Conservation (phyloP, 2,113 vertebrate genomes). For the Phyllostomus discolor region DNA sequence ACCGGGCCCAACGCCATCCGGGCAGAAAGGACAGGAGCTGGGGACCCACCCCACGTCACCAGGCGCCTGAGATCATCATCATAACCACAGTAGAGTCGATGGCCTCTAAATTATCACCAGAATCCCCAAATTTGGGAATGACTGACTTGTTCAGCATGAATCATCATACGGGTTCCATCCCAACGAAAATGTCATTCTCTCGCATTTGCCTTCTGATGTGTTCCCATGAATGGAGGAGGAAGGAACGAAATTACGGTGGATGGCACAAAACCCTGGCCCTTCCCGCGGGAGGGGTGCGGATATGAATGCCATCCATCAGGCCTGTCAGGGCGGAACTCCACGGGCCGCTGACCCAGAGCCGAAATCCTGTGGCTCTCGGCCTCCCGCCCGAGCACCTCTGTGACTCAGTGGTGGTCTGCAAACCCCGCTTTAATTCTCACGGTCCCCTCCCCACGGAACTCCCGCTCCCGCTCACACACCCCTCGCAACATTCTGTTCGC, state of each 20-base stretch:
- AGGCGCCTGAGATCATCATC: background rate
- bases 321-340: background rate
- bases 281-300: background rate
- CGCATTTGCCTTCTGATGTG: background rate
- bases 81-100: background rate
- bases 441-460: background rate
- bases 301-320: conserved; percentile 32
- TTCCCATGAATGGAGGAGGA: background rate
- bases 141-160: background rate
- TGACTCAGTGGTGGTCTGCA: background rate
- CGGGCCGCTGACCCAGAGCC: background rate
- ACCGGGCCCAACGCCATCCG: fast-evolving
- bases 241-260: background rate
- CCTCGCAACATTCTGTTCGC: background rate
- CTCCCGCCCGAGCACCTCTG: background rate
- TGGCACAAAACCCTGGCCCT: background rate
- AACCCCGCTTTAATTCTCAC: background rate
- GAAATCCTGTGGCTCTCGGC: background rate
- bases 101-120: background rate
- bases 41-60: background rate
- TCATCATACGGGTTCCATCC: background rate
- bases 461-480: fast-evolving
- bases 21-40: background rate
- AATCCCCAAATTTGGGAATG: background rate
- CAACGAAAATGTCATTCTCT: background rate